Evolutionary conservation across 2,888 invertebrate species (phyloP), one percentile per base, ranked within the genome.

Genomic region (Archaeoteleia sp.): DNA sequence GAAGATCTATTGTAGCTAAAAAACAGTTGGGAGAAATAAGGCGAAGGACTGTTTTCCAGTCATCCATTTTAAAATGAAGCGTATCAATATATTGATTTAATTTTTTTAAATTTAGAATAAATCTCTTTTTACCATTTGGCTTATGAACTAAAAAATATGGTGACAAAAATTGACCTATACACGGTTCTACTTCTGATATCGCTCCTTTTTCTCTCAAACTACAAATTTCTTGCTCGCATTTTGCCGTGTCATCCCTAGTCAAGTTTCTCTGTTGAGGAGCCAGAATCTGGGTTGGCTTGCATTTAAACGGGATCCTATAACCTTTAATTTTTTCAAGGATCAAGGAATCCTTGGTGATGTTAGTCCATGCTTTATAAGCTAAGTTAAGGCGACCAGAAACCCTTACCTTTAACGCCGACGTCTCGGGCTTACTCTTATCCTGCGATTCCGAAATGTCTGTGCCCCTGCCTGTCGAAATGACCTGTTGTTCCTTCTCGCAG

Each of bases 41-140:
- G n/a, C 30, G 12, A 13, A 29, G 10, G 3, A 29, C 49, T 1
- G 32, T 49, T 42, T 37, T 57, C 29, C 25, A 49, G 30, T 63
- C 37, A 10, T 51, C 39, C 17, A 65, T 37, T 42, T 51, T 57
- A 25, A 57, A 65, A 27, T 65, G 51, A 5, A 9, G 17, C 2
- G 51, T 23, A 1, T 10, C 1, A 2, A 51, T 37, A 17, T 32
- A 65, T 6, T 32, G 8, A 20, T 65, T 55, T 29, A 65, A 23
- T 8, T 51, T 23, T 15, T 40, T 49, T 1, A 57, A 14, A 20
- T 65, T 65, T 2, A 57, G 15, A 17, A 65, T 57, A 4, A 49
- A 57, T 3, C 63, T 10, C 1, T 49, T 42, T n/a, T 15, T 17
- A 0, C 46, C 48, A 14, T 39, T 25, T 4, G 57, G 3, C n/a